A percentile compares a stretch with the other conserved stretches of the same genome.
These are phyloP conservation scores for Siphamia tubifer DNA, from an alignment of 2,113 vertebrate genomes.

Conservation along the genomic window DNA sequence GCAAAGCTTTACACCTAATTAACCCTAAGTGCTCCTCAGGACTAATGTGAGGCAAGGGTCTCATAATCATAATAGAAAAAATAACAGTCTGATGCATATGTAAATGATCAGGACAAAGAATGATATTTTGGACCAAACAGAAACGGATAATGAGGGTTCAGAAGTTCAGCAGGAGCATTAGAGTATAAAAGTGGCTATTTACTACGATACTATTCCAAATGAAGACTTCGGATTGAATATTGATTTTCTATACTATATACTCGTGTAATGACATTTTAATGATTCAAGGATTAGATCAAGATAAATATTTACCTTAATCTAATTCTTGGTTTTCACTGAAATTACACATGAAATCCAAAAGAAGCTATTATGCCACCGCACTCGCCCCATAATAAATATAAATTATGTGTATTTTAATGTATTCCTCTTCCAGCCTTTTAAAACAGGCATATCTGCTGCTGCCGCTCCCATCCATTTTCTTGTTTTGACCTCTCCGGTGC, in stretches of 20 bases:
- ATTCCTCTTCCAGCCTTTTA: conserved; percentile 4
- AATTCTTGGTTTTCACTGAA: conserved; percentile 14
- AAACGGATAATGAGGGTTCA: conserved; percentile 73
- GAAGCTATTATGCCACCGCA: background rate
- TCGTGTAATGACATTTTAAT: conserved; percentile 54
- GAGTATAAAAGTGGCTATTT: conserved; percentile 33
- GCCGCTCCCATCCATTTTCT: conserved; percentile 7
- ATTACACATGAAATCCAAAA: conserved; percentile 6
- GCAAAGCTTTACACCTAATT: conserved; percentile 66
- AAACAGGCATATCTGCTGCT: background rate
- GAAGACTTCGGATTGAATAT: conserved; percentile 31
- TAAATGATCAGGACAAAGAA: conserved; percentile 67
- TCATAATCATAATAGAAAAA: conserved; percentile 68
- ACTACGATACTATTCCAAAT: conserved; percentile 23
- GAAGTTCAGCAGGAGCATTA: conserved; percentile 72
- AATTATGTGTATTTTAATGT: conserved; percentile 23
- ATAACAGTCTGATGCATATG: conserved; percentile 69
- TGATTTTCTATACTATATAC: conserved; percentile 48
- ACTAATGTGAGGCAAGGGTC: conserved; percentile 45
- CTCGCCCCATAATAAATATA: conserved; percentile 13
- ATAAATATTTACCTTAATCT: conserved; percentile 57
- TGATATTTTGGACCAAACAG: conserved; percentile 47
- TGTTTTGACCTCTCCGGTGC: conserved; percentile 4
- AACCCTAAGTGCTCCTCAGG: conserved; percentile 64
- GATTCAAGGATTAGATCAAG: conserved; percentile 47